Evolutionary conservation across 2,797 vertebrate genomes (phyloP), one percentile per base, ranked within the genome.

Genomic region (Crax fasciolata): DNA sequence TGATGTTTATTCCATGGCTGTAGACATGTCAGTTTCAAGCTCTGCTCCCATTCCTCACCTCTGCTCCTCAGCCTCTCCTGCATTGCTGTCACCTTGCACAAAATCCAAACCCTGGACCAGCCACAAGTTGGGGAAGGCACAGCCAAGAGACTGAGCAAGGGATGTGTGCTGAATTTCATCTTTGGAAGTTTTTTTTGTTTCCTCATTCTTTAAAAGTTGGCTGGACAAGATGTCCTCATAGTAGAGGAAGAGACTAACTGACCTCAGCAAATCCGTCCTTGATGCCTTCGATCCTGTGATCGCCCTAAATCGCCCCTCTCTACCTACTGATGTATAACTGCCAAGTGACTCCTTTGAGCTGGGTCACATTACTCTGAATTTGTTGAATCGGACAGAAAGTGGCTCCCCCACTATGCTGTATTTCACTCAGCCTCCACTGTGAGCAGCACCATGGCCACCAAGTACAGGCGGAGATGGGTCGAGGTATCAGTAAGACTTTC

Each of bases 391-490:
- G 38, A 41, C 62, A 92, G 71, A 79, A 87, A 72, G 12, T 7
- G 11, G 17, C 51, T 65, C 17, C 2, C 51, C 25, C 18, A 2
- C 62, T 13, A 38, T 8, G 9, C 11, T 8, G 3, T 28, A 19
- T 39, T 85, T 77, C 21, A 28, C 51, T 76, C 8, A 9, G 13
- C 13, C 38, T 55, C 54, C 23, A 55, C 70, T 24, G 30, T 39
- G 8, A 5, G 32, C 11, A 65, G 32, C 20, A 21, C 15, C 52
- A 25, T 15, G 20, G 7, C 21, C 35, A 46, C 2, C 0, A 0
- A 48, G 66, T 51, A 52, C 52, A 52, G 44, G 35, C 16, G 38
- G 68, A 66, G 39, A 24, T 25, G 23, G 13, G 11, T n/a, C 27
- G 18, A 67, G 23, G 38, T 41, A 30, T 38, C 44, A 77, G 41